Evolutionary conservation across 2,888 invertebrate species (phyloP), one percentile per base, ranked within the genome.

Genomic region (Epistrophella euchroma): DNA sequence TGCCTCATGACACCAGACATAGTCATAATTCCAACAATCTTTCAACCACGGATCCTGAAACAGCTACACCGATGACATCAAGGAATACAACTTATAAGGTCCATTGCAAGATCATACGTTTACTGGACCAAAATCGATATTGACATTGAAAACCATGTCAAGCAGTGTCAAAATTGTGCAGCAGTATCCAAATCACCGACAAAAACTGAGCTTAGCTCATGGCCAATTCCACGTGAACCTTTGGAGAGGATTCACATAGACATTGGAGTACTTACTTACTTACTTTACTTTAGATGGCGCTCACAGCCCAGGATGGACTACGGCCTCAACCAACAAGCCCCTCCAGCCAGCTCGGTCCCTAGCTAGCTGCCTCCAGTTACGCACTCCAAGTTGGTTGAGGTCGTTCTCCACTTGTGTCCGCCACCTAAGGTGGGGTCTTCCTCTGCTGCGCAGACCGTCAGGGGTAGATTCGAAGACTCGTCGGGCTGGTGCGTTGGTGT

Each of bases 31-130:
- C 55, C 28, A 28, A 28, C 28, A 28, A 37, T 37, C 11, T 37
- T 11, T 37, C 35, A 11, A 37, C 2, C 11, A 37, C 11, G 35
- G 10, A 58, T 89, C 13, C 47, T 88, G 35, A 64, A 71, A 22
- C 72, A 84, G 32, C 62, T 89, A 9, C 89, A 89, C 74, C 35
- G 32, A n/a, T 70, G 88, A n/a, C 89, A 90, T 66, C 87, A 88
- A 5, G 81, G 81, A 2, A 81, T 78, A 6, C 72, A 72, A 5
- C 72, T 66, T 50, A 78, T 77, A 64, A 86, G 81, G 22, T 81
- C 72, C 4, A 47, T 81, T 4, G 62, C 52, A 4, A 62, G 62
- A 7, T 62, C 52, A 32, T 62, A 45, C 45, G 73, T 73, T 10
- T 73, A 35, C 17, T 62, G 73, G 47, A 50, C 73, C 25, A 47